Base-by-base conservation (phyloP, 1,140 invertebrate species). In the Dermatophagoides farinae region DNA sequence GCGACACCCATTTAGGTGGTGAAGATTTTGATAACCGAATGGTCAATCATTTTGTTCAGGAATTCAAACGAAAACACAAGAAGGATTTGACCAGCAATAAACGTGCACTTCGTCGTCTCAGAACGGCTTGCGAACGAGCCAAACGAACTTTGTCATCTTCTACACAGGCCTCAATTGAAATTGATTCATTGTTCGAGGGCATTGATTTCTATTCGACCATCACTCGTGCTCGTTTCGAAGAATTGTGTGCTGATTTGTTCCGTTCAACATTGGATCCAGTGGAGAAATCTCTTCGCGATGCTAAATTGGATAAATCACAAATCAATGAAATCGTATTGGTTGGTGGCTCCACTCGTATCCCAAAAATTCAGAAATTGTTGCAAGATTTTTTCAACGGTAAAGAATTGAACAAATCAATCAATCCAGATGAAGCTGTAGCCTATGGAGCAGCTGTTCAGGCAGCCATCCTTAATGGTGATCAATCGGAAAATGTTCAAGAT, bases 61-160 rank as follows among this genome's bases (percentile, higher is more conserved):
- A 96, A 67, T 96, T 93, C 81, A 97, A 97, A 78, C 96, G 96
- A 77, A 97, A 97, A 81, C 91, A 91, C 78, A 88, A 89, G 70
- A 97, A 97, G 74, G 92, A 97, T 69, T 88, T 97, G 70, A 79
- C 89, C 62, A 90, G 88, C 70, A 90, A 96, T 72, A 76, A 91
- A 73, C 78, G 89, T 67, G 90, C 92, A 67, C 87, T 96, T 5
- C 90, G 96, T 75, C 95, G 96, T 74, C 77, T 97, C 63, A 80
- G 91, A 75, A 82, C 91, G 73, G 92, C 96, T 75, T 90, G 96
- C 16, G 93, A 97, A 72, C 96, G 96, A 72, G 92, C 93, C 0
- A 97, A 97, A 79, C 79, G 95, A 71, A 88, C 89, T 47, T 77
- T 99, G 55, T 96, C 89, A 59, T 83, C 88, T 46, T 88, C 86